Percentiles rank a stretch among this genome's conserved stretches.
phyloP scores from a whole-genome alignment of 2,797 vertebrate species.

The Danio kyathit region DNA sequence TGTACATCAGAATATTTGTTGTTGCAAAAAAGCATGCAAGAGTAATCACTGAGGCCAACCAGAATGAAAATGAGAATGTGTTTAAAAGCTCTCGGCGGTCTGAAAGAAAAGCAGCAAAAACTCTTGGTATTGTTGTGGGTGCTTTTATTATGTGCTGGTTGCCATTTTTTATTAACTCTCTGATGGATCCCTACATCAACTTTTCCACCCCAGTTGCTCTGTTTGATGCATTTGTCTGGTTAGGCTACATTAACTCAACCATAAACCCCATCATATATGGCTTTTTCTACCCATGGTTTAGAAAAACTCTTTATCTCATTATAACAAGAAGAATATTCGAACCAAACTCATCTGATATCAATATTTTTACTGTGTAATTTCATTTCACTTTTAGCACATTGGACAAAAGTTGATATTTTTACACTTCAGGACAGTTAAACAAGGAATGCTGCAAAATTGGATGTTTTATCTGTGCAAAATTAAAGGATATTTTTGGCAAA shows the following conservation, averaged over 20 bases:
- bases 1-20: constrained; percentile 74
- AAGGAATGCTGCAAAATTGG: too few relatives aligned
- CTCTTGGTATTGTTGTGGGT: constrained; percentile 70
- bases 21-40: constrained; percentile 72
- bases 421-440: too few relatives aligned
- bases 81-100: constrained; percentile 56
- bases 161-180: constrained; percentile 68
- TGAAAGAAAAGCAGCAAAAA: constrained; percentile 74
- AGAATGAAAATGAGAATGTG: constrained; percentile 38
- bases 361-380: constrained; percentile 55
- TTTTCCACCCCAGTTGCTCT: constrained; percentile 65
- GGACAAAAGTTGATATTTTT: too few relatives aligned
- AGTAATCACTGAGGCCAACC: constrained; percentile 54
- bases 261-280: constrained; percentile 74
- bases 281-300: constrained; percentile 72
- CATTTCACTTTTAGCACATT: too few relatives aligned
- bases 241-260: constrained; percentile 72
- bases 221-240: constrained; percentile 69
- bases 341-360: constrained; percentile 61
- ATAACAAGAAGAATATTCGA: constrained; percentile 66
- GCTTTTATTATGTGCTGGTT: constrained; percentile 73
- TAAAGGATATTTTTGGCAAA: too few relatives aligned
- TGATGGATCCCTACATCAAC: constrained; percentile 64
- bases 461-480: too few relatives aligned
- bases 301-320: constrained; percentile 67